phyloP scores from a whole-genome alignment of 1,140 invertebrate species.

The Brachionus rotundiformis region DNA sequence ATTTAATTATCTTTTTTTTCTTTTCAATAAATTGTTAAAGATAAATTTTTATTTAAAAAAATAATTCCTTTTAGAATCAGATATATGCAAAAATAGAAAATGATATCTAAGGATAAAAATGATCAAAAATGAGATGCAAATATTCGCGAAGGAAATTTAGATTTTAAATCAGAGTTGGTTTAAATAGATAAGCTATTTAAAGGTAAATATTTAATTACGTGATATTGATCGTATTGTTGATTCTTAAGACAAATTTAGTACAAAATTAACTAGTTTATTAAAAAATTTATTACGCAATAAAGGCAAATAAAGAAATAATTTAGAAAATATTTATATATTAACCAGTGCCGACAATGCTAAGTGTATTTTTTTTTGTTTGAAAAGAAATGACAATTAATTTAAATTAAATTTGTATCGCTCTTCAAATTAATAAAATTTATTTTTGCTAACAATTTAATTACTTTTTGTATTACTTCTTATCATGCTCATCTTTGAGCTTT shows the following conservation, averaged over 20 bases:
- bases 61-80: no score
- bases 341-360: not conserved
- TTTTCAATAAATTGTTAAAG: no score
- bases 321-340: not conserved
- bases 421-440: conserved; percentile 36
- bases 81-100: no score
- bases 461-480: conserved; percentile 16
- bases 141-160: not conserved
- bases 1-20: no score
- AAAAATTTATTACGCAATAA: not conserved
- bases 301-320: not conserved
- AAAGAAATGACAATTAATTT: conserved; percentile 1
- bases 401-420: conserved; percentile 23
- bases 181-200: not conserved
- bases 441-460: conserved; percentile 10
- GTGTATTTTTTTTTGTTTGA: not conserved
- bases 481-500: not conserved
- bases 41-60: no score
- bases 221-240: not conserved
- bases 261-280: no score
- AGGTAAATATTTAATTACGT: not conserved
- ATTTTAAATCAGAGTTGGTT: not conserved
- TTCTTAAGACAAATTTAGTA: not conserved
- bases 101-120: not conserved
- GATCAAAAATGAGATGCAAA: no score